Evolutionary conservation across 2,797 vertebrate species (phyloP).

Genomic region (Acanthurus lineatus): DNA sequence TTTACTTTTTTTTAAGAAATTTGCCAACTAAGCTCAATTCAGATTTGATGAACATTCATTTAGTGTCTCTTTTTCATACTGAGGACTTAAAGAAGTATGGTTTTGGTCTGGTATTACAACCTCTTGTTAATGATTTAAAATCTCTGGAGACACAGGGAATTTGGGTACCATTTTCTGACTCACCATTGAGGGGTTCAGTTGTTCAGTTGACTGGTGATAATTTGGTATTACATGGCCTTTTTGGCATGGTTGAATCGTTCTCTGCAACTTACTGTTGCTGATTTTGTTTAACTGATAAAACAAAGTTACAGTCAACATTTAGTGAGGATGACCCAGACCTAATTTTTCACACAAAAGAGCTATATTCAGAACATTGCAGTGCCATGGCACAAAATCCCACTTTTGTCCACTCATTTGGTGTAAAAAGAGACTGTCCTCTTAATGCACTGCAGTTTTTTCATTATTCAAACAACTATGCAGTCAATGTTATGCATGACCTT

Average conservation of each 20-base stretch:
- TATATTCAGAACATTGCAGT: neutral
- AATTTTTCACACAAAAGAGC: neutral
- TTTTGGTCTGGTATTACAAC: too few species aligned
- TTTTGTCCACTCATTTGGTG: neutral
- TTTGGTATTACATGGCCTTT: conserved; percentile 21
- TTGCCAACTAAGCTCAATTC: too few species aligned
- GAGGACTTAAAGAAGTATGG: neutral
- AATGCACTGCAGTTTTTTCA: neutral
- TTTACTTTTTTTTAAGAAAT: conserved; percentile 5
- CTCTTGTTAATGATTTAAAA: too few species aligned
- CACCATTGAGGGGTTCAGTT: neutral
- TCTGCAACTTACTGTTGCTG: conserved; percentile 12
- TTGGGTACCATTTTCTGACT: neutral
- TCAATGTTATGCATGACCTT: conserved; percentile 8
- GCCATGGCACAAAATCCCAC: conserved; percentile 1
- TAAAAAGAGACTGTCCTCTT: too few species aligned
- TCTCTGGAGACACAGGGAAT: neutral
- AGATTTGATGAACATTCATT: too few species aligned
- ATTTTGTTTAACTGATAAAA: neutral
- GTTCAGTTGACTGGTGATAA: conserved; percentile 18
- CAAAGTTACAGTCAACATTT: conserved; percentile 3
- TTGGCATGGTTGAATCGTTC: conserved; percentile 20
- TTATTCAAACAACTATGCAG: neutral
- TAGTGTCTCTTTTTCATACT: too few species aligned
- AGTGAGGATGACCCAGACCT: conserved; percentile 11